Base-by-base conservation (phyloP, 2,888 invertebrate species). In the Hoplodrina blanda region DNA sequence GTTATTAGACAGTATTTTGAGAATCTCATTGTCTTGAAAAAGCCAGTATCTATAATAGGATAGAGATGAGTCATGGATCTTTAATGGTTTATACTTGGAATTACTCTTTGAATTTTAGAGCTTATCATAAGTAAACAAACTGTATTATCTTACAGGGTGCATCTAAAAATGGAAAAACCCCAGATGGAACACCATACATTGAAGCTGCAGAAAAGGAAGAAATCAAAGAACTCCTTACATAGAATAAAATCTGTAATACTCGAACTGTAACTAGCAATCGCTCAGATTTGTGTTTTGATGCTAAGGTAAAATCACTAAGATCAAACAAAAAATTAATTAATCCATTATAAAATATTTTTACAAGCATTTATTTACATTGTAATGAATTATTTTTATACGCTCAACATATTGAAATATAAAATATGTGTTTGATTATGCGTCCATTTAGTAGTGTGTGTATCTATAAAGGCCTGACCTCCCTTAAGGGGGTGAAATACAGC, bases 201-300 rank as follows among this genome's bases (percentile, higher is more conserved):
- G 98, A 99, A 88, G 98, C 98, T 70, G 99, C 99, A 46, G 99
- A 99, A 91, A 98, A 98, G 90, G 98, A 98, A 81, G 99, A 99
- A 95, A 99, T 99, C 87, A 98, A 98, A 94, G 97, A 97, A 88
- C 96, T 99, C 62, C 90, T 96, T 76, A 93, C 94, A 95, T 95
- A 96, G 83, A 87, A 86, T 68, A 25, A 19, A 63, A 49, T 59
- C 30, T 72, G 50, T 49, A 67, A 57, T 54, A 44, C 68, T 70
- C 60, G 1, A 78, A 75, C 17, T 75, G 44, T 76, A 80, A 73
- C 83, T 85, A 79, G 80, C 60, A 89, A 88, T 89, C 81, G 82
- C 90, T 91, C 90, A 90, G 82, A 88, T 89, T 90, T 89, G 88
- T 89, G 91, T 91, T 90, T 86, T 88, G 89, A 91, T 88, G 90